Evolutionary conservation across 2,888 invertebrate species (phyloP).

Genomic region (Machimus rusticus): DNA sequence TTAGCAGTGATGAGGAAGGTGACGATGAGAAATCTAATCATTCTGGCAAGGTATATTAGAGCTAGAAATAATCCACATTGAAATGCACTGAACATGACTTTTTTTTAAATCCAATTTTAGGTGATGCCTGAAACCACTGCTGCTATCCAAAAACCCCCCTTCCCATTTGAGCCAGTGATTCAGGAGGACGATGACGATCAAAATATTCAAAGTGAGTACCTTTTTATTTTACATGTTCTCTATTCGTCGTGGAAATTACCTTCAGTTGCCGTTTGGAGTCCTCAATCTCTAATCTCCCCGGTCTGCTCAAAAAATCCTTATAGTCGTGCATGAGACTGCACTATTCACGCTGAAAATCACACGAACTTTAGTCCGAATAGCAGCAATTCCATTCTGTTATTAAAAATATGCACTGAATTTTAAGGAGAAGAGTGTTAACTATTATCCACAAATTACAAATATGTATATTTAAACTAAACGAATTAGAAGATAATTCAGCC

Average conservation of each 20-base stretch:
- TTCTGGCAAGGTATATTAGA: slow-evolving; percentile 8
- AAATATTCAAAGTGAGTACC: slow-evolving; percentile 55
- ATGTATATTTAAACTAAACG: no score
- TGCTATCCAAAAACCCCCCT: slow-evolving; percentile 53
- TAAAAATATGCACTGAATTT: no score
- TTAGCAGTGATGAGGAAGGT: slow-evolving; percentile 76
- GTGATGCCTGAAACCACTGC: slow-evolving; percentile 46
- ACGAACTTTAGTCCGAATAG: no score
- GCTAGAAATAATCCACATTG: background rate
- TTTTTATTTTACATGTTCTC: background rate
- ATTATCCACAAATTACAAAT: no score
- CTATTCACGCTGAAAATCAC: no score
- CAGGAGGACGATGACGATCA: slow-evolving; percentile 56
- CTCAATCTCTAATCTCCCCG: background rate
- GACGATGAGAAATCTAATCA: slow-evolving; percentile 53
- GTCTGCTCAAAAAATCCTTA: no score
- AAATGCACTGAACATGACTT: background rate
- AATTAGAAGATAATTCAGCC: no score
- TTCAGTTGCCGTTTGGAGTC: background rate
- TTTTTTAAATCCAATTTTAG: background rate
- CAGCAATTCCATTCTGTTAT: no score
- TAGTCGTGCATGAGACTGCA: no score
- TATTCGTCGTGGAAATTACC: background rate
- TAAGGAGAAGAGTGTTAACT: no score
- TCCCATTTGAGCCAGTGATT: slow-evolving; percentile 57